Evolutionary conservation across 2,888 invertebrate genomes (phyloP).

Genomic region (Drosophila falleni): DNA sequence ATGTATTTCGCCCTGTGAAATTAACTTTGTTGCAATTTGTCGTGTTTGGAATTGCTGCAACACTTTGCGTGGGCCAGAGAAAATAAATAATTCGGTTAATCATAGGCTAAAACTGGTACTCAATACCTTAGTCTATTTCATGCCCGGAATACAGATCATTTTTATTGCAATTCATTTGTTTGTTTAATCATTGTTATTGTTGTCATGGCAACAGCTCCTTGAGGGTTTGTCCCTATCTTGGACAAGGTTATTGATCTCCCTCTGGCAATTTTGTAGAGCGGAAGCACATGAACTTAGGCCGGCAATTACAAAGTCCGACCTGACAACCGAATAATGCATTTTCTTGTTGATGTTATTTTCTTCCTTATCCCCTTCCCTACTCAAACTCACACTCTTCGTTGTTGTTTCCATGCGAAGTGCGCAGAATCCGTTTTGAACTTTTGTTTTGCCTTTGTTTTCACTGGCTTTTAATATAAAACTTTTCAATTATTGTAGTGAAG

Average conservation of each 20-base stretch:
- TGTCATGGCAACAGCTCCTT: constrained; percentile 28
- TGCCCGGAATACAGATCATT: constrained; percentile 77
- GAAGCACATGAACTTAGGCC: constrained; percentile 38
- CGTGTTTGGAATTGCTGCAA: constrained; percentile 66
- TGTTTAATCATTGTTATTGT: constrained; percentile 4
- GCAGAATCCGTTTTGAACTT: constrained; percentile 69
- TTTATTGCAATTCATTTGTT: constrained; percentile 12
- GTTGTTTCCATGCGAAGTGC: constrained; percentile 50
- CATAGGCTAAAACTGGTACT: constrained; percentile 76
- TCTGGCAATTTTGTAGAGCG: constrained; percentile 33
- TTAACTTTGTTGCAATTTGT: constrained; percentile 54
- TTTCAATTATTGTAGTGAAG: constrained; percentile 23
- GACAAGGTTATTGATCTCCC: constrained; percentile 62
- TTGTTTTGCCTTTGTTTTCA: constrained; percentile 59
- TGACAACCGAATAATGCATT: constrained; percentile 41
- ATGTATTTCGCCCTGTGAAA: constrained; percentile 43
- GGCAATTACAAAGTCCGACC: constrained; percentile 22
- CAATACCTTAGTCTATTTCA: constrained; percentile 83
- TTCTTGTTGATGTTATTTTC: constrained; percentile 68
- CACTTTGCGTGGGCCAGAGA: constrained; percentile 74
- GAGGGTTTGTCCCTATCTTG: constrained; percentile 11
- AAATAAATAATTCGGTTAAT: constrained; percentile 79
- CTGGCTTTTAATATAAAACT: constrained; percentile 47
- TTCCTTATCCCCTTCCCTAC: not conserved
- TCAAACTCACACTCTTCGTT: constrained; percentile 39